Base-by-base conservation (phyloP, 2,113 vertebrate species). In the Tapirus terrestris region DNA sequence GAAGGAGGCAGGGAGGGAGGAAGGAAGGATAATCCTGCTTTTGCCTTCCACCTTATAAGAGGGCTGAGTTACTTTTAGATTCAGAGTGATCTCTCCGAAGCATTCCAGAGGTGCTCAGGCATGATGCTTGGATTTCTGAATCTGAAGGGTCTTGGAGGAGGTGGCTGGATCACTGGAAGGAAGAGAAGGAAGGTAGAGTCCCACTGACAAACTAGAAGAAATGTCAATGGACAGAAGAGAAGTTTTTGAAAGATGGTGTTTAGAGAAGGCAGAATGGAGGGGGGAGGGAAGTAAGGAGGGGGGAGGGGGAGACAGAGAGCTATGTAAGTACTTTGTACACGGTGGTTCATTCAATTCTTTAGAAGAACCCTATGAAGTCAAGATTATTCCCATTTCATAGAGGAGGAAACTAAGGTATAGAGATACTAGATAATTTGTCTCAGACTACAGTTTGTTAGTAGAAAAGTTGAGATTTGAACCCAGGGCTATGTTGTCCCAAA, bases 221-320 rank as follows among this genome's bases (percentile, higher is more conserved):
- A 65, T 27, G 14, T 16, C 27, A 82, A 68, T 77, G 61, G 48
- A 68, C 48, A 68, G 48, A 56, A 87, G 68, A 63, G 20, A 89
- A 77, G 16, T 77, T 96, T 48, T 86, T 68, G n/a, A 72, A 95
- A 79, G 53, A 76, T 86, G 53, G 29, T 45, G 25, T 81, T 90
- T 86, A 73, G 23, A 10, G 65, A 93, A 90, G 51, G 33, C 4
- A 23, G 45, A 14, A 36, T 21, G 31, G 18, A 20, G 36, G 36
- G 8, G n/a, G 29, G 48, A 48, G 20, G 45, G 6, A 17, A n/a
- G 27, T 12, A 58, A 1, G 9, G 23, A 58, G 12, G 18, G 9
- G 10, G 48, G 48, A 11, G 6, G 56, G 51, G 4, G 18, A 65
- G 39, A 61, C 23, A 53, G 61, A 61, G 45, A n/a, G 61, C 7